Evolutionary conservation across 2,113 vertebrate genomes (phyloP).

Genomic region (mouse (Mus musculus)): GRCm39 chrX:50290501-50291000

Average conservation of each 20-base stretch:
- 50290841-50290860: neutral
- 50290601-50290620: slow-evolving; percentile 11
- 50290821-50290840: slow-evolving; percentile 62
- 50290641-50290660: neutral
- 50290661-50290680: slow-evolving; percentile 8
- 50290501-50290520: slow-evolving; percentile 29
- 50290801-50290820: neutral
- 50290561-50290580: slow-evolving; percentile 11
- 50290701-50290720: slow-evolving; percentile 40
- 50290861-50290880: neutral
- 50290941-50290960: slow-evolving; percentile 55
- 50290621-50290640: slow-evolving; percentile 42
- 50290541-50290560: slow-evolving; percentile 47
- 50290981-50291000: slow-evolving; percentile 79
- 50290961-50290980: slow-evolving; percentile 54
- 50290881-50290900: neutral
- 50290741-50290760: slow-evolving; percentile 49
- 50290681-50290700: slow-evolving; percentile 37
- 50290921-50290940: neutral
- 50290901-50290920: neutral
- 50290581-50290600: slow-evolving; percentile 28
- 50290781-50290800: slow-evolving; percentile 14
- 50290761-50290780: slow-evolving; percentile 44
- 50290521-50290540: slow-evolving; percentile 25
- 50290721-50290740: neutral